phyloP scores from a whole-genome alignment of 2,888 invertebrate species.

The Sacculina carcini region DNA sequence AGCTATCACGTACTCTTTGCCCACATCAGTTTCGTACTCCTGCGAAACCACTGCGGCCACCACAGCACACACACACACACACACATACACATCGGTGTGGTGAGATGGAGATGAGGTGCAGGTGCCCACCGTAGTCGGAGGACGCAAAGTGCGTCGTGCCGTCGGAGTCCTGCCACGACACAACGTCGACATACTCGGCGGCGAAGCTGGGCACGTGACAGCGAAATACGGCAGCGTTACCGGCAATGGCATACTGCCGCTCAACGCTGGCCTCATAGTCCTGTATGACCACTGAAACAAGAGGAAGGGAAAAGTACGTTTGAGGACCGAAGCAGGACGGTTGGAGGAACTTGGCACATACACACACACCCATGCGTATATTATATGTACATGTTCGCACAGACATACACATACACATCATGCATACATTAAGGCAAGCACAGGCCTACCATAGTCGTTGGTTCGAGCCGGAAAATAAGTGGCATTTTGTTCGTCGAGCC shows the following conservation, averaged over 20 bases:
- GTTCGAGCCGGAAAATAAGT: neutral
- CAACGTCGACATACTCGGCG: slow-evolving; percentile 54
- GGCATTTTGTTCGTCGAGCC: neutral
- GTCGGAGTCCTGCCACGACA: slow-evolving; percentile 56
- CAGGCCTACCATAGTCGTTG: no score
- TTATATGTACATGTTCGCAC: neutral
- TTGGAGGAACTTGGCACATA: no score
- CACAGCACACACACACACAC: no score
- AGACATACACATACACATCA: neutral
- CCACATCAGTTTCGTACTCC: slow-evolving; percentile 11
- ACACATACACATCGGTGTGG: no score
- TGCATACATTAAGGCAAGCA: neutral
- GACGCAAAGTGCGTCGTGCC: slow-evolving; percentile 28
- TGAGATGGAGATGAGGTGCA: neutral
- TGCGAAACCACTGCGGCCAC: slow-evolving; percentile 11
- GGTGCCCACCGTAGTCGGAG: neutral
- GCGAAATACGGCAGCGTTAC: slow-evolving; percentile 15
- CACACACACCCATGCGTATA: no score
- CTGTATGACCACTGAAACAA: slow-evolving; percentile 14
- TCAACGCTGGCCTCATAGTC: slow-evolving; percentile 14
- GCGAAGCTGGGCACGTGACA: slow-evolving; percentile 32
- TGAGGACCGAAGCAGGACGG: no score
- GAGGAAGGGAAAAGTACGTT: no score
- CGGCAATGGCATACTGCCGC: slow-evolving; percentile 14
- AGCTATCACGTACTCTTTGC: slow-evolving; percentile 49